phyloP scores from a whole-genome alignment of 2,797 vertebrate species.

The Pseudochirops cupreus region DNA sequence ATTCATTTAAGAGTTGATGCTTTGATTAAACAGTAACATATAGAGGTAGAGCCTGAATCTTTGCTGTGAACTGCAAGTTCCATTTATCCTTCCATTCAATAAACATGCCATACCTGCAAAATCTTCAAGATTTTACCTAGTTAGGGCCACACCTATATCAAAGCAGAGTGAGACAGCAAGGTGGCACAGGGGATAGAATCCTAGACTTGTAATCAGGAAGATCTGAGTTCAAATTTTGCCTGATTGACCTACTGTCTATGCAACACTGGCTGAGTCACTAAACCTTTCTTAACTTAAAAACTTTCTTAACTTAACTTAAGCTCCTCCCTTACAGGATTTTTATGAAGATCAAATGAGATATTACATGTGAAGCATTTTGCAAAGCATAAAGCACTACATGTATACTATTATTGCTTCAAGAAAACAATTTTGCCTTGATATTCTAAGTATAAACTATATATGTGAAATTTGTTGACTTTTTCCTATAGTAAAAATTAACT shows the following conservation, averaged over 20 bases:
- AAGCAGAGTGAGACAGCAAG: background rate
- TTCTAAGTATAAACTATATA: background rate
- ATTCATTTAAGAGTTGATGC: conserved; percentile 1
- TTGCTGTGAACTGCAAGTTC: background rate
- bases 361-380: background rate
- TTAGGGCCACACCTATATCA: background rate
- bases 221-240: background rate
- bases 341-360: background rate
- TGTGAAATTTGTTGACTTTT: background rate
- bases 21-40: background rate
- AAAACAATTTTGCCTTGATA: background rate
- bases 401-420: background rate
- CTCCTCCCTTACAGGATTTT: background rate
- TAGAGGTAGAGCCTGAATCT: background rate
- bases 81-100: background rate
- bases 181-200: background rate
- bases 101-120: background rate
- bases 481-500: background rate
- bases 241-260: background rate
- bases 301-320: background rate
- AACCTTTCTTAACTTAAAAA: background rate
- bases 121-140: background rate
- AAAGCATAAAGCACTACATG: background rate
- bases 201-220: too few relatives aligned
- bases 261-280: background rate